These are phyloP conservation scores for Eupithecia subfuscata DNA, from an alignment of 2,888 invertebrate species.

Conservation along the genomic window DNA sequence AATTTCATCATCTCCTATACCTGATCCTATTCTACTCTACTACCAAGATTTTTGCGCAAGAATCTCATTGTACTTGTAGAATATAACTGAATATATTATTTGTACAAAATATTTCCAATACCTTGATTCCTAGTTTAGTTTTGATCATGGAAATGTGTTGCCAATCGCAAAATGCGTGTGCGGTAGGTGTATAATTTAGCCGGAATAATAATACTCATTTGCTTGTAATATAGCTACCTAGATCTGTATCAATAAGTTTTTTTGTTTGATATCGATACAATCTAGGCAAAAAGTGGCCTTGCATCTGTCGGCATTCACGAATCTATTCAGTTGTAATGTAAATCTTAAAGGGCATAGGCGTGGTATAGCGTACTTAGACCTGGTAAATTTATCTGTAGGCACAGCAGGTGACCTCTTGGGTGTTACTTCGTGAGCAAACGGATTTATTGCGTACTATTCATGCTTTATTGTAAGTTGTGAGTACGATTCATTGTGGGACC, in stretches of 20 bases:
- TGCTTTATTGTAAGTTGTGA: slow-evolving; percentile 44
- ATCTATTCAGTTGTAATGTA: slow-evolving; percentile 73
- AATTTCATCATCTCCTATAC: neutral
- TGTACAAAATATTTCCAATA: neutral
- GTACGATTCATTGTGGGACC: slow-evolving; percentile 46
- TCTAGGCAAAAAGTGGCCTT: slow-evolving; percentile 56
- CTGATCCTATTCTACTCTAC: neutral
- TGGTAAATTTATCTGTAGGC: slow-evolving; percentile 73
- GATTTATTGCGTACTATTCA: slow-evolving; percentile 67
- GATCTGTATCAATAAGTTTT: slow-evolving; percentile 20
- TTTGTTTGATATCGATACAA: slow-evolving; percentile 43
- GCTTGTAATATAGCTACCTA: neutral
- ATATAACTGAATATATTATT: neutral
- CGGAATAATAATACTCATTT: neutral
- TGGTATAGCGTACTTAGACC: slow-evolving; percentile 59
- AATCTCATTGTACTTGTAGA: neutral
- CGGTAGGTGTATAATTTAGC: neutral
- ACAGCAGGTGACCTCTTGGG: slow-evolving; percentile 79
- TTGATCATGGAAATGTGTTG: neutral
- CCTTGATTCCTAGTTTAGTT: too few species aligned
- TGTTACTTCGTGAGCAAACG: slow-evolving; percentile 72
- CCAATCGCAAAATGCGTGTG: neutral
- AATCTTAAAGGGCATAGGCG: slow-evolving; percentile 79
- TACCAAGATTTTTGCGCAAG: neutral
- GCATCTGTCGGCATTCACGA: slow-evolving; percentile 60